Evolutionary conservation across 2,113 vertebrate species (phyloP).

Genomic region (Nipponia nippon): DNA sequence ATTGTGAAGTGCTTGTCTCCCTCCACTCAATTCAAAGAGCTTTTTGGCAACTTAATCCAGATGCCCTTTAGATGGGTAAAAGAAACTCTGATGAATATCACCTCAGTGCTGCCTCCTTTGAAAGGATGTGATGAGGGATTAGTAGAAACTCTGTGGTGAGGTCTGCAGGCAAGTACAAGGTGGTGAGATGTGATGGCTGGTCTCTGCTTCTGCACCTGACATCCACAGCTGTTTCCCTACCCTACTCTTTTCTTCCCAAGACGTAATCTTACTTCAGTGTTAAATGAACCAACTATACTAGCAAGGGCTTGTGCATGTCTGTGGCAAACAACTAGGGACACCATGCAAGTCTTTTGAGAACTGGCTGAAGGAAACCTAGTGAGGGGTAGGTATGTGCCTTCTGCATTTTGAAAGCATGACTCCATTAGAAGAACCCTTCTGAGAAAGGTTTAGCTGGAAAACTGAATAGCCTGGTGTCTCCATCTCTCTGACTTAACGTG

Average conservation of each 20-base stretch:
- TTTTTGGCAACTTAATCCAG: background rate
- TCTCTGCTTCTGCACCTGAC: background rate
- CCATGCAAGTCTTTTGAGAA: background rate
- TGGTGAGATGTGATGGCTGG: background rate
- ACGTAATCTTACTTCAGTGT: background rate
- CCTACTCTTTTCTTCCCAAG: background rate
- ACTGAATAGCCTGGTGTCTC: background rate
- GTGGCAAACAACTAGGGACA: background rate
- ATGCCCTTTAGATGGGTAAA: background rate
- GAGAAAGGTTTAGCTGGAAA: background rate
- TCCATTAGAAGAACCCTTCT: background rate
- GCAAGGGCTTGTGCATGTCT: background rate
- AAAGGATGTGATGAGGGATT: background rate
- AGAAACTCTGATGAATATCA: background rate
- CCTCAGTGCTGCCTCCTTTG: background rate
- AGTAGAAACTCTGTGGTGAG: background rate
- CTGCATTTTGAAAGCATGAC: background rate
- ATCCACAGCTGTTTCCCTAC: background rate
- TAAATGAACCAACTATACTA: background rate
- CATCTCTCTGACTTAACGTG: background rate
- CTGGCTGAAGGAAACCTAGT: background rate
- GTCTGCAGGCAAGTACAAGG: background rate
- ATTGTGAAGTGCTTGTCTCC: background rate
- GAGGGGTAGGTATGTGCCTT: background rate
- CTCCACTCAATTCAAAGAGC: background rate